Evolutionary conservation across 2,888 invertebrate species (phyloP), one percentile per base, ranked within the genome.

Genomic region (Deilephila porcellus): DNA sequence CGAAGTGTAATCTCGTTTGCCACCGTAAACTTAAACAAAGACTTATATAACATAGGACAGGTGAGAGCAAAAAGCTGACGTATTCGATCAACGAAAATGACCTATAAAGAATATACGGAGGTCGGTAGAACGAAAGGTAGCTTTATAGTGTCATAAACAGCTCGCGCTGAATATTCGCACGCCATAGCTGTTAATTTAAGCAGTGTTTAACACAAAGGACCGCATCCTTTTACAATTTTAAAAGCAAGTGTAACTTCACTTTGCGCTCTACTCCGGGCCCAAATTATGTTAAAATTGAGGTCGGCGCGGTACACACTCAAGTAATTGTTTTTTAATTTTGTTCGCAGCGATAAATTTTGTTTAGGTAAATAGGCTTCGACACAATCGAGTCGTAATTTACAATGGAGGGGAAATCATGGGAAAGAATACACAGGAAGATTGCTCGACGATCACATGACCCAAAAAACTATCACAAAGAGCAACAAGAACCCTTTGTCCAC

Each of bases 141-240:
- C 84, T 88, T 87, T 85, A 86, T 83, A 78, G 80, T 74, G 77
- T 81, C 78, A 83, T 88, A 85, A 87, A 88, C 82, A 80, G 76
- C 60, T 70, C 70, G 70, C 56, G 53, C 34, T 62, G 67, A 73
- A 72, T 72, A 71, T 73, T 70, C 32, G 62, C 70, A 83, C 73
- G 60, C 63, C 70, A 60, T 56, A 56, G 60, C 71, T 71, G 71
- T 71, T 71, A 71, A 71, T 71, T 60, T 25, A 67, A 25, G 52
- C 25, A 67, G 52, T 52, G 52, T 45, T 67, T 67, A 67, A 67
- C 25, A 67, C 67, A 67, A 67, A 67, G 67, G 67, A 52, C 52
- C 52, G 25, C 67, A 67, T 67, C 25, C 67, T 52, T 64, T 67
- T 52, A 67, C 67, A 67, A 17, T 67, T 52, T 67, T 52, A 67